Evolutionary conservation across 2,113 vertebrate genomes (phyloP), one percentile per base, ranked within the genome.

Genomic region (Indicator maculatus): DNA sequence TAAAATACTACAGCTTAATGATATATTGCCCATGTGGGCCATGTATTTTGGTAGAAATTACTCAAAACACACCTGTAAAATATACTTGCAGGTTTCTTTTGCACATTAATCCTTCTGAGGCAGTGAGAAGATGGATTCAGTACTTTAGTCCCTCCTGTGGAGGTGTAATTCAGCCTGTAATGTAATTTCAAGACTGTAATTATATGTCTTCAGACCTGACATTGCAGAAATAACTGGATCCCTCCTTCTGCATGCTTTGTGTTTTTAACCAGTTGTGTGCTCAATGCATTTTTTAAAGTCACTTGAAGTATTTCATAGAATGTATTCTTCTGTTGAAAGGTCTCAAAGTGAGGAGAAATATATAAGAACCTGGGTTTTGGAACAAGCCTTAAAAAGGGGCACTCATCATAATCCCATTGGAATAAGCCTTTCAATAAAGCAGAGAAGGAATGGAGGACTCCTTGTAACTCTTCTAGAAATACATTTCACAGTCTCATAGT

Each of bases 1-100:
- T 65, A 74, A 90, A 92, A 52, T 71, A 74, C 47, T 71, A 64
- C 8, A 26, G 19, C 8, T 83, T 74, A 92, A 88, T 86, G 41
- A 88, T 60, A 52, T 33, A 84, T 11, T 86, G 16, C 5, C 19
- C 13, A 53, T n/a, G 36, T 27, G 18, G 20, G 36, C 8, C 39
- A 38, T 39, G 73, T 73, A n/a, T 91, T 89, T 91, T 36, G 69
- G 36, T 83, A n/a, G 36, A 87, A 52, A 45, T 36, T 61, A 71
- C 72, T 12, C 28, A 82, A 71, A 66, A 9, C 8, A 69, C 45
- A 61, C 8, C 5, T 63, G 55, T 87, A 79, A 87, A 91, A 84
- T 65, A 65, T 52, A 72, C 41, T 86, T 78, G 56, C 3, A 45
- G 30, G 39, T 87, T 87, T 91, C 8, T 79, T 89, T 73, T 83